Base-by-base conservation (phyloP, 2,888 invertebrate species). In the Drosophila kokeensis region DNA sequence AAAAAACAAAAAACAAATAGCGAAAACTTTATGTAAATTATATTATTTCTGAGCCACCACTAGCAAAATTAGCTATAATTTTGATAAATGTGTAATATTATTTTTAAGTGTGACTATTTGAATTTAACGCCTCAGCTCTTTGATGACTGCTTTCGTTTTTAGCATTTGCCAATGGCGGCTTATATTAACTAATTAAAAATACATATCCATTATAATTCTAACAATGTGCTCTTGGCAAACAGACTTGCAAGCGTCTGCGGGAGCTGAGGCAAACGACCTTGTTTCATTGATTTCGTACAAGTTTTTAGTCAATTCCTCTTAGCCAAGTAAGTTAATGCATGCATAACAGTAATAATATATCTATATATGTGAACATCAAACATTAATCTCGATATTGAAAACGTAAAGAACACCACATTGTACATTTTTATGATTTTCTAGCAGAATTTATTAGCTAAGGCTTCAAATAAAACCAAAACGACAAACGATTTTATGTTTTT, bases 401-500 rank as follows among this genome's bases (percentile, higher is more conserved):
- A 27, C n/a, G 45, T 54, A 49, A 42, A 38, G 24, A 34, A 48
- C 13, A 69, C 27, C 13, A 69, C 27, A 57, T 60, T 75, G 60
- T 79, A 71, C n/a, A 65, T 58, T 63, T 73, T 76, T 76, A 75
- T 76, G 53, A 52, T 74, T 87, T 85, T 83, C 74, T 87, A 87
- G 85, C 77, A 66, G 83, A 85, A 85, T 85, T 85, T 85, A 85
- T 85, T 69, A 87, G 81, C 76, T 73, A 80, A 87, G 87, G 45
- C 50, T 34, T 69, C 32, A 60, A 76, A 81, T 62, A 79, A 81
- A 77, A 74, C 45, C 58, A 62, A 74, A 74, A 67, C 78, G 54
- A 80, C 61, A 62, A 70, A 72, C 69, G 55, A 70, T 55, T 66
- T 72, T 73, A 69, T 79, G 2, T 80, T 83, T 38, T 29, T 34